phyloP scores from a whole-genome alignment of 2,113 vertebrate genomes.

The Myanophis thanlyinensis region DNA sequence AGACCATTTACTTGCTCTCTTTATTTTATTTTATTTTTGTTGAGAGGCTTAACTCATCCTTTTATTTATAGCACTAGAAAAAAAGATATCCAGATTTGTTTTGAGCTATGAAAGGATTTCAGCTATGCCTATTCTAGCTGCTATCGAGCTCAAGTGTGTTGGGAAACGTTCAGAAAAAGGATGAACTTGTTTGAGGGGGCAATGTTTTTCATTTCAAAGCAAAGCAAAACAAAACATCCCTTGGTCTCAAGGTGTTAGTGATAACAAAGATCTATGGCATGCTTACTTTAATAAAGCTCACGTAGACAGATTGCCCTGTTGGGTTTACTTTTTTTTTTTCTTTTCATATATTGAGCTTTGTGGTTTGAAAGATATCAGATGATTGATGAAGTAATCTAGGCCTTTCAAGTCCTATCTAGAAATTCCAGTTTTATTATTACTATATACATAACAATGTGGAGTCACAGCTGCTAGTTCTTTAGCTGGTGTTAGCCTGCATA shows the following conservation, averaged over 20 bases:
- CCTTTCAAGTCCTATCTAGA: constrained; percentile 1
- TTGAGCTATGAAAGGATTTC: not conserved
- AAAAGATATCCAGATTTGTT: not conserved
- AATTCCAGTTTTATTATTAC: not conserved
- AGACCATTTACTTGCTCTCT: not conserved
- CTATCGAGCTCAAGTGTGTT: not conserved
- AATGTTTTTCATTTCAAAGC: constrained; percentile 2
- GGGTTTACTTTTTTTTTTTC: constrained; percentile 51
- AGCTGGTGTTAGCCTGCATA: not conserved
- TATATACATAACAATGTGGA: not conserved
- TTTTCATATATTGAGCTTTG: constrained; percentile 39
- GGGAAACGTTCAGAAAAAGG: constrained; percentile 21
- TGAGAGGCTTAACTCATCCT: not conserved
- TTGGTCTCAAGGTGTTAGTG: constrained; percentile 41
- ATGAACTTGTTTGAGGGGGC: constrained; percentile 37
- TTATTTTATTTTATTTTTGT: not conserved
- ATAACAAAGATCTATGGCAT: constrained; percentile 41
- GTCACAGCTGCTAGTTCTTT: not conserved
- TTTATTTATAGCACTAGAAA: not conserved
- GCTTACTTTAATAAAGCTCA: constrained; percentile 21
- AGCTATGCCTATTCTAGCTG: not conserved
- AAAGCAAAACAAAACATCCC: constrained; percentile 18
- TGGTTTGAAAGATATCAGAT: constrained; percentile 31
- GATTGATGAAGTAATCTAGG: constrained; percentile 11
- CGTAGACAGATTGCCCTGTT: constrained; percentile 40